Percentiles rank a stretch among this genome's conserved stretches.
Conservation (phyloP, 2,113 vertebrate species). For the Rynchops niger region DNA sequence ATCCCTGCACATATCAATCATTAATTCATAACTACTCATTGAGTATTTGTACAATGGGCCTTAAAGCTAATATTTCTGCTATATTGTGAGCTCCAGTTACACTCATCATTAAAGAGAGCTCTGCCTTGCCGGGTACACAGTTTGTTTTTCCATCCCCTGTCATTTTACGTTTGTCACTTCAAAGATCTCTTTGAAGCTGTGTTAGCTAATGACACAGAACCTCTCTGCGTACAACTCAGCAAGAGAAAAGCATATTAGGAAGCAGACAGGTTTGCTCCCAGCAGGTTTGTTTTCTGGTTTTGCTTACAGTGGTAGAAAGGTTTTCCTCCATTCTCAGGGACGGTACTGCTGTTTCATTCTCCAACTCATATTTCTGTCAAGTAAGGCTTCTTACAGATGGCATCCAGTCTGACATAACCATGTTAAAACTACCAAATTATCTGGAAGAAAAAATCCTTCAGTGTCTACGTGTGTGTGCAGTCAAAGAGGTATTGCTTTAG, state of each 20-base stretch:
- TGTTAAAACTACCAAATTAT: neutral
- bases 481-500: neutral
- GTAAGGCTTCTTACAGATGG: neutral
- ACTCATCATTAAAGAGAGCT: neutral
- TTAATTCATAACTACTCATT: neutral
- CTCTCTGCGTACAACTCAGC: neutral
- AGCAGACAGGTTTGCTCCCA: slow-evolving; percentile 7
- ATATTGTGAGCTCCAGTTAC: neutral
- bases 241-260: slow-evolving; percentile 7
- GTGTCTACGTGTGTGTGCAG: neutral
- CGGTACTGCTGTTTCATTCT: neutral
- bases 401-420: neutral
- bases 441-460: neutral
- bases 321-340: neutral
- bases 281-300: neutral
- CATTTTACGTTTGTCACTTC: slow-evolving; percentile 40
- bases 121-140: neutral
- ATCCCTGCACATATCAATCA: neutral
- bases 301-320: neutral
- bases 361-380: neutral
- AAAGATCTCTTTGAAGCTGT: slow-evolving; percentile 40
- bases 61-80: neutral
- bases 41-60: neutral
- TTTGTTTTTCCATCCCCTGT: slow-evolving; percentile 20
- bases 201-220: slow-evolving; percentile 33